These are phyloP conservation scores for Pyralis farinalis DNA, from an alignment of 2,888 invertebrate species.

Conservation along the genomic window DNA sequence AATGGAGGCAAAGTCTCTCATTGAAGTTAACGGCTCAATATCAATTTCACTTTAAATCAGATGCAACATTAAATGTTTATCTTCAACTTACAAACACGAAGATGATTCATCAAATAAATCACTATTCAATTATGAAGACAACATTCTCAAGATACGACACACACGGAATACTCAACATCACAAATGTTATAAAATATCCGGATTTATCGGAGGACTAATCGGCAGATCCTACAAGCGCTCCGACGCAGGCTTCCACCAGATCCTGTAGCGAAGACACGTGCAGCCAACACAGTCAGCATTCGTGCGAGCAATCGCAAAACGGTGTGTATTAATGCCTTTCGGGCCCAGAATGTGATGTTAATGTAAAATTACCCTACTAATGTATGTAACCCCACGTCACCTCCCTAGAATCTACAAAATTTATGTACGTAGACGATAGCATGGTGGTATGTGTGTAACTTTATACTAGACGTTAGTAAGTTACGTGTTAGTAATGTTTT, in stretches of 20 bases:
- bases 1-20: too few species aligned
- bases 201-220: conserved; percentile 32
- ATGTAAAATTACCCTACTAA: neutral
- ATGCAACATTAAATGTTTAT: too few species aligned
- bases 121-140: neutral
- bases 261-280: conserved; percentile 57
- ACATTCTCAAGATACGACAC: neutral
- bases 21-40: too few species aligned
- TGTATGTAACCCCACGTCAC: conserved; percentile 1
- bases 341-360: conserved; percentile 11
- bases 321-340: conserved; percentile 49
- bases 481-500: conserved; percentile 13
- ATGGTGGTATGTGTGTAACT: conserved; percentile 11
- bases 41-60: too few species aligned
- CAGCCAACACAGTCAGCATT: conserved; percentile 60
- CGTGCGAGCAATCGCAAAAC: conserved; percentile 57
- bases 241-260: conserved; percentile 36
- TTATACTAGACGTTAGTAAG: conserved; percentile 6
- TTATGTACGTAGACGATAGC: conserved; percentile 18
- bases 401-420: conserved; percentile 15
- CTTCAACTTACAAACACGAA: too few species aligned
- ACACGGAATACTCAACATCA: neutral
- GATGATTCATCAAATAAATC: neutral
- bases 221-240: conserved; percentile 51
- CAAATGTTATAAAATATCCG: conserved; percentile 5